Conservation (phyloP, 2,797 vertebrate genomes). For the Rhincodon typus region DNA sequence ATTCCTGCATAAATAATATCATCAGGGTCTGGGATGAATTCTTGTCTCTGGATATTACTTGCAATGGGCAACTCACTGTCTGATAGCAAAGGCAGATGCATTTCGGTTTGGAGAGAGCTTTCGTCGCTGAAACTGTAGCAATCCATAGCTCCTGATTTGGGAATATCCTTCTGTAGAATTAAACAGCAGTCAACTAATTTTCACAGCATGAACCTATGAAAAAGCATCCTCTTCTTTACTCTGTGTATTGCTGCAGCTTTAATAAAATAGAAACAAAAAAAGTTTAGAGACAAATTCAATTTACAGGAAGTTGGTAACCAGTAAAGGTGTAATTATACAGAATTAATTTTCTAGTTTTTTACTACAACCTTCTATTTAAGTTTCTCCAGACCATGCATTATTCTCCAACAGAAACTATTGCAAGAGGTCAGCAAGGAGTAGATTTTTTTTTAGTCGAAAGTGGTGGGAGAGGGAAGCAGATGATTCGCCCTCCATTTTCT, state of each 20-base stretch:
- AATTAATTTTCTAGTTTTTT: not conserved
- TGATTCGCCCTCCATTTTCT: not conserved
- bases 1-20: conserved; percentile 46
- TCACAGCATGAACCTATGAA: conserved; percentile 18
- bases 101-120: conserved; percentile 45
- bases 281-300: not conserved
- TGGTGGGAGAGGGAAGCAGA: no score
- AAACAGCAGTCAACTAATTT: conserved; percentile 14
- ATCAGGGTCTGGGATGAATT: conserved; percentile 43
- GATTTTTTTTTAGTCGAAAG: no score
- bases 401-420: not conserved
- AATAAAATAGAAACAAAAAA: not conserved
- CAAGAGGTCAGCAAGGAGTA: not conserved
- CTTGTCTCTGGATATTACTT: conserved; percentile 43
- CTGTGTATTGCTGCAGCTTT: not conserved
- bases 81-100: conserved; percentile 44
- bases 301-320: not conserved
- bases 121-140: conserved; percentile 46
- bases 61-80: conserved; percentile 46
- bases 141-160: conserved; percentile 46
- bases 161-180: conserved; percentile 11
- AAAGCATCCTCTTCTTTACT: conserved; percentile 16
- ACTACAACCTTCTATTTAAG: not conserved
- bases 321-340: not conserved
- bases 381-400: not conserved